Conservation (phyloP, 2,888 invertebrate genomes). For the Halictus quadricinctus region DNA sequence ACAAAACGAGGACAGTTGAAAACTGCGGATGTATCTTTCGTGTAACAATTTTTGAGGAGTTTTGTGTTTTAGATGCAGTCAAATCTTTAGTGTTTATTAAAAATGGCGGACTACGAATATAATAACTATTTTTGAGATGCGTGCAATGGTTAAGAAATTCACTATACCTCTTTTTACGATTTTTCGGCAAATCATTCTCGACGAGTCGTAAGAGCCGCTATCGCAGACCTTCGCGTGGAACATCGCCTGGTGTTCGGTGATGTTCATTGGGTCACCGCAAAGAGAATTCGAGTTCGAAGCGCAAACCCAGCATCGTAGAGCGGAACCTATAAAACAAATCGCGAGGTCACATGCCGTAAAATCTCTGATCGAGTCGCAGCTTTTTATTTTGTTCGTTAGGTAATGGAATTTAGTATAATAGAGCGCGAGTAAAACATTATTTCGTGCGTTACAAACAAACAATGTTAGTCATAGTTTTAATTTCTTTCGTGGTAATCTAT, state of each 20-base stretch:
- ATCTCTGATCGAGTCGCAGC: neutral
- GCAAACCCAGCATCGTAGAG: constrained; percentile 90
- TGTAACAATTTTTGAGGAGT: neutral
- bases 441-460: neutral
- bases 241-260: constrained; percentile 82
- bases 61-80: neutral
- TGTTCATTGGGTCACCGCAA: constrained; percentile 90
- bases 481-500: neutral
- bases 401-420: neutral
- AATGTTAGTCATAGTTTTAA: neutral
- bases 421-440: neutral
- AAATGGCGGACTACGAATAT: neutral
- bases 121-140: neutral
- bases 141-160: neutral
- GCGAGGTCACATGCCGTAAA: neutral
- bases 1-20: neutral
- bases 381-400: neutral
- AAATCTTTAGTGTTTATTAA: neutral
- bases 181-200: constrained; percentile 88
- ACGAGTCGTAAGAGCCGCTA: constrained; percentile 62
- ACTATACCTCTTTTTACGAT: constrained; percentile 88
- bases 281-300: constrained; percentile 88
- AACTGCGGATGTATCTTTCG: neutral
- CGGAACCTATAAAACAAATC: constrained; percentile 83
- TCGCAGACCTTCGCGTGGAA: constrained; percentile 78